Evolutionary conservation across 53 echinoderm and acorn worm genomes (phyloP), one percentile per base, ranked within the genome.

Genomic region (Luidia sarsii): DNA sequence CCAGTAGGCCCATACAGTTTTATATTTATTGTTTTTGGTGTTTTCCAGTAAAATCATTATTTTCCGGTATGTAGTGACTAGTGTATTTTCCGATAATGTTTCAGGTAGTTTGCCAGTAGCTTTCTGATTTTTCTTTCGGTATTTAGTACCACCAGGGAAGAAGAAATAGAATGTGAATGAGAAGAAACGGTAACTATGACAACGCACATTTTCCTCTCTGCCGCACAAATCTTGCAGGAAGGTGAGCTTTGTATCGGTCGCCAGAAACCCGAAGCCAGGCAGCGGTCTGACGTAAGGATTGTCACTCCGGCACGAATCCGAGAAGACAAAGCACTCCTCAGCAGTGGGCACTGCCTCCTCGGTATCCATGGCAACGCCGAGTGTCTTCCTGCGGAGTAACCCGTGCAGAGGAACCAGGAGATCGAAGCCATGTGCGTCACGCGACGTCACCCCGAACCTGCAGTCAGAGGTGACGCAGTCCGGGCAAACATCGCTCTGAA

Each of bases 241-340:
- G 1, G 86, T 86, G 50, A 87, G 70, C 27, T 35, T 38, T 9
- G 82, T 46, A 72, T 95, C 88, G 0, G 83, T 83, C 7, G 85
- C 46, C 45, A 95, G 51, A 38, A 83, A 95, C 16, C 96, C 96
- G 68, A 87, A 95, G 16, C 96, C 92, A 0, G 80, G 85, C 43
- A 88, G 43, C 9, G 85, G 77, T 11, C 68, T 52, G 37, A 93
- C 81, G 70, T 95, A 95, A 1, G 96, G 96, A 73, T 95, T 95
- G 72, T 90, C 92, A 51, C 96, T 90, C 4, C 75, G 48, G 77
- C 66, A 75, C n/a, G 88, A 85, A 71, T 95, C 93, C 13, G 83
- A 59, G 71, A 85, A 95, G 48, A 85, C 62, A 23, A 68, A 64
- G 31, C 35, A 13, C 37, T 53, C 32, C 6, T 14, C 55, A 34